These are phyloP conservation scores for Limnephilus lunatus DNA, from an alignment of 2,888 invertebrate species.

Conservation along the genomic window DNA sequence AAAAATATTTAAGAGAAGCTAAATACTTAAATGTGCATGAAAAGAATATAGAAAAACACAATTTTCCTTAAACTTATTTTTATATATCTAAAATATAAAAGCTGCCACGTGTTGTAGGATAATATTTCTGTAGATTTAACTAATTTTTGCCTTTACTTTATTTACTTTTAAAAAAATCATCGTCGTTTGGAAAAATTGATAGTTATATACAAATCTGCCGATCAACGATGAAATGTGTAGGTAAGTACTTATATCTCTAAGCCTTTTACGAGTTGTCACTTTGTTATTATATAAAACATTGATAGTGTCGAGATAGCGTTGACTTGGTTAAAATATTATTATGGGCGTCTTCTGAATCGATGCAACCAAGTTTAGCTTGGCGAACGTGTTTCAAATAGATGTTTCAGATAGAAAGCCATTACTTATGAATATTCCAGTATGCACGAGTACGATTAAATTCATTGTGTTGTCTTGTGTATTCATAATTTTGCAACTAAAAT, in stretches of 20 bases:
- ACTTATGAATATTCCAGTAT: not conserved
- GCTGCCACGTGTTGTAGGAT: too few relatives aligned
- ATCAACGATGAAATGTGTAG: not conserved
- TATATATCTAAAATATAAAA: too few relatives aligned
- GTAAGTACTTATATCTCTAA: not conserved
- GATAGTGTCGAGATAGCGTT: not conserved
- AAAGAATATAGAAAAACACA: too few relatives aligned
- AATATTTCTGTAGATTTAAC: too few relatives aligned
- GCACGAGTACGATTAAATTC: not conserved
- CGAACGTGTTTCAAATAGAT: slow-evolving; percentile 6
- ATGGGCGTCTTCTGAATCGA: not conserved
- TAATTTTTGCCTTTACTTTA: too few relatives aligned
- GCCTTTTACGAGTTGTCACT: not conserved
- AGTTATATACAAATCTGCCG: not conserved
- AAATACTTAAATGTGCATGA: too few relatives aligned
- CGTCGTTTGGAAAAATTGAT: too few relatives aligned
- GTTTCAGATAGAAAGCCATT: slow-evolving; percentile 2
- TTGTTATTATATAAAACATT: not conserved
- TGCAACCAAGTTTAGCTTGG: not conserved
- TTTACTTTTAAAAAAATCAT: too few relatives aligned
- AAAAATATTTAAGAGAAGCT: too few relatives aligned
- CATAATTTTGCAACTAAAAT: too few relatives aligned
- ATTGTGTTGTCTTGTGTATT: too few relatives aligned
- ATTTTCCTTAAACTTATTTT: too few relatives aligned
- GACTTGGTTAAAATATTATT: not conserved